These are phyloP conservation scores for Micropterix aruncella DNA, from an alignment of 2,888 invertebrate genomes.

Conservation along the genomic window DNA sequence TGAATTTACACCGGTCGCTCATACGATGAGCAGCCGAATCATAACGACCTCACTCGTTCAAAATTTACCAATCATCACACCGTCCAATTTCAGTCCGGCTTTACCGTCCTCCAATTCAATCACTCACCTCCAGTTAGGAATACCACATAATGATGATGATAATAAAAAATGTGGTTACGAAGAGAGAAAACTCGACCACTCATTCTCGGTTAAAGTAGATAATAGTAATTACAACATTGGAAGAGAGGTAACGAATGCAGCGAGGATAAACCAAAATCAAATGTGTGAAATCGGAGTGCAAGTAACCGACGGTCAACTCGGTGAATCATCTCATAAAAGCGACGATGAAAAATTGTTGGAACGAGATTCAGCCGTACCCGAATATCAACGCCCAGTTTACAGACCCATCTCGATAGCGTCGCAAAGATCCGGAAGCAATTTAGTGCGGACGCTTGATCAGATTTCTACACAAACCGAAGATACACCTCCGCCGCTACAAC, in stretches of 20 bases:
- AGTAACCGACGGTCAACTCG: conserved; percentile 21
- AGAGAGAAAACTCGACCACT: not conserved
- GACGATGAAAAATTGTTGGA: conserved; percentile 37
- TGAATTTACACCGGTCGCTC: conserved; percentile 39
- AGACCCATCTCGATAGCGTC: conserved; percentile 26
- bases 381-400: conserved; percentile 22
- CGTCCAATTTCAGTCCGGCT: conserved; percentile 2
- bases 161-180: not conserved
- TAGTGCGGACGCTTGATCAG: conserved; percentile 11
- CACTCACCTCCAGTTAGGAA: not conserved
- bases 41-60: conserved; percentile 11
- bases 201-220: too few relatives aligned
- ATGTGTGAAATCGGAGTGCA: conserved; percentile 26
- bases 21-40: conserved; percentile 24
- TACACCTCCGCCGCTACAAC: not conserved
- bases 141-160: not conserved
- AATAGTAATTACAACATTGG: not conserved
- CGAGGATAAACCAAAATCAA: conserved; percentile 17
- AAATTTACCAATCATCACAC: conserved; percentile 10
- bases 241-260: not conserved
- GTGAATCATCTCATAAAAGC: conserved; percentile 29
- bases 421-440: conserved; percentile 5
- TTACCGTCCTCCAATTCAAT: not conserved
- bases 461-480: conserved; percentile 4
- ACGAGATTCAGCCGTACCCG: conserved; percentile 24